These are phyloP conservation scores for Metacarcinus magister DNA, from an alignment of 2,888 invertebrate genomes.

Conservation along the genomic window DNA sequence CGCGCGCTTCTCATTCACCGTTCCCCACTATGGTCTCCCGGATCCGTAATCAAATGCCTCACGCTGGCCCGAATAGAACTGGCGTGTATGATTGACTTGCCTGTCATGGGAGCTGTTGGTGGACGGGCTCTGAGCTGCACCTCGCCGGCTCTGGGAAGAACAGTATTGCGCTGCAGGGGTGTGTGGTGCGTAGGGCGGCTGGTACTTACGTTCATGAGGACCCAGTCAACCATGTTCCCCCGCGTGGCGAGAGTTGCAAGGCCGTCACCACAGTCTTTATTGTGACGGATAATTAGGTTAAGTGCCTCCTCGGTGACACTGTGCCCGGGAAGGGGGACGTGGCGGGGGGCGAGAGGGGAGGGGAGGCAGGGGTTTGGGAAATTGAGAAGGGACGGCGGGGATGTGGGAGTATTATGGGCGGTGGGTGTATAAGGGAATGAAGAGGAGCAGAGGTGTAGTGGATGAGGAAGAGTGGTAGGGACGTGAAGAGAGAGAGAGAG, in stretches of 20 bases:
- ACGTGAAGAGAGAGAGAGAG: constrained; percentile 5
- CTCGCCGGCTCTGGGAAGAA: neutral
- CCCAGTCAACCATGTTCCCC: neutral
- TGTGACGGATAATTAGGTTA: constrained; percentile 15
- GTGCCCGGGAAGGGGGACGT: neutral
- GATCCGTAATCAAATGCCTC: neutral
- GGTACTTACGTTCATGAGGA: neutral
- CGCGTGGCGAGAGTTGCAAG: neutral
- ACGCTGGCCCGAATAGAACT: neutral
- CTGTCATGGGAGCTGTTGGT: neutral
- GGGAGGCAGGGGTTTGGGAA: neutral
- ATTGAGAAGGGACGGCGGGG: constrained; percentile 3
- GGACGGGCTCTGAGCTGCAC: neutral
- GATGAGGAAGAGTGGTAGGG: neutral
- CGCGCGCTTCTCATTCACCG: neutral
- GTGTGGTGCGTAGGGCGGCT: no score
- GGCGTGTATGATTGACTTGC: neutral
- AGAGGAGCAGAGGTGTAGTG: neutral
- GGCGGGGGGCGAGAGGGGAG: neutral
- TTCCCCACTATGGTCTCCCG: neutral
- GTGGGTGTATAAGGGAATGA: neutral
- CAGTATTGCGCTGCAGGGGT: neutral
- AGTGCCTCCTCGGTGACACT: constrained; percentile 14
- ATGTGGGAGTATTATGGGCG: neutral
- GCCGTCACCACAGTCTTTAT: neutral